phyloP scores from a whole-genome alignment of 2,888 invertebrate genomes.

The Noctua comes region DNA sequence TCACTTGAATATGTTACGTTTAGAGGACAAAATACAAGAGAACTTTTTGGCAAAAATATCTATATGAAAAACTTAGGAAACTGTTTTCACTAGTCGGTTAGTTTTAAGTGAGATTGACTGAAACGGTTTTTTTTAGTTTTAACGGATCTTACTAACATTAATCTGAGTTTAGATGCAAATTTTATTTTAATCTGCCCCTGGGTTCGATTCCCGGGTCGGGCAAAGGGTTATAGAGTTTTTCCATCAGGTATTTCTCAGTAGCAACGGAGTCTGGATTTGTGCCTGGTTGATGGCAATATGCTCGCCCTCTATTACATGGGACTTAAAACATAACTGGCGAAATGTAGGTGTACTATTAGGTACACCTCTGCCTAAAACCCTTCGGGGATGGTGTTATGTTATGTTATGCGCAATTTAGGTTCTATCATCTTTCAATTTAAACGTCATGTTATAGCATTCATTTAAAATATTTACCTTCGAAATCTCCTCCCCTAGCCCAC shows the following conservation, averaged over 20 bases:
- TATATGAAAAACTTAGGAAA: conserved; percentile 6
- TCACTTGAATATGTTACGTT: conserved; percentile 55
- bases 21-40: conserved; percentile 28
- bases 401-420: neutral
- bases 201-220: neutral
- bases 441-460: neutral
- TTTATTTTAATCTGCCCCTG: neutral
- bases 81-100: neutral
- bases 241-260: neutral
- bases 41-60: conserved; percentile 19
- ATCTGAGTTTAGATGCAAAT: neutral
- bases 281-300: neutral
- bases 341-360: neutral
- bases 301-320: neutral
- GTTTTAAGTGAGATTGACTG: neutral
- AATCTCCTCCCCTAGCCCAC: neutral
- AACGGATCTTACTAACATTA: neutral
- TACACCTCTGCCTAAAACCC: neutral
- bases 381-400: neutral
- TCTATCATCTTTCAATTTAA: neutral
- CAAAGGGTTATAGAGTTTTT: neutral
- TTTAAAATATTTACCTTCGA: neutral
- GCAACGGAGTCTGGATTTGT: neutral
- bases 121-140: neutral
- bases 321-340: neutral